A percentile compares a stretch with the other conserved stretches of the same genome.
These are phyloP conservation scores for Furcifer pardalis DNA, from an alignment of 2,797 vertebrate species.

Conservation along the genomic window DNA sequence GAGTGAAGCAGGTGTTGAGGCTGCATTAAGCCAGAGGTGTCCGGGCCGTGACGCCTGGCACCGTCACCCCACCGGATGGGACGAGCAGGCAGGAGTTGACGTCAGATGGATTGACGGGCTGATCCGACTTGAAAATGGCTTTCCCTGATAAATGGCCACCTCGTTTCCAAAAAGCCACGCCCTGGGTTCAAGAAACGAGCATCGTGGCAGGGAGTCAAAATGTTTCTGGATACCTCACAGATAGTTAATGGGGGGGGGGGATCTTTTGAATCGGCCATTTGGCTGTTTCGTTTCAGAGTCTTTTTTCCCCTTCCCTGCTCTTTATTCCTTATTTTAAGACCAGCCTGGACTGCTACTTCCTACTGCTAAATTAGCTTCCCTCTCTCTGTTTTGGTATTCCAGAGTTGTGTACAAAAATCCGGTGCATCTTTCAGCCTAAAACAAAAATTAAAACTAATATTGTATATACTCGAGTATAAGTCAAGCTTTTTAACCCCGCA, in stretches of 20 bases:
- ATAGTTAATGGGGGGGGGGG: not conserved
- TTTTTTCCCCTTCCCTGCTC: not conserved
- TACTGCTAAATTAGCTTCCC: too few species aligned
- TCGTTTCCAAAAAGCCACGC: conserved; percentile 59
- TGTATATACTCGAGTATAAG: too few species aligned
- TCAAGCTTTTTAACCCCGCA: too few species aligned
- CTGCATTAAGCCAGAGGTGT: conserved; percentile 66
- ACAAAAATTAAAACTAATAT: too few species aligned
- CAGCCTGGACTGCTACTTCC: too few species aligned
- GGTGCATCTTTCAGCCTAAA: too few species aligned
- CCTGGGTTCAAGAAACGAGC: conserved; percentile 25
- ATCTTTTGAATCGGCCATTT: too few species aligned
- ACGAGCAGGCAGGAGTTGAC: conserved; percentile 59
- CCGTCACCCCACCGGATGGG: conserved; percentile 1
- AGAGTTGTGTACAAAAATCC: too few species aligned
- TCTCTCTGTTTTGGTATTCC: too few species aligned
- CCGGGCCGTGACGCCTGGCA: conserved; percentile 64
- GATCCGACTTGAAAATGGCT: conserved; percentile 45
- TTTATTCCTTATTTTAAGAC: not conserved
- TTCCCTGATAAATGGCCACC: conserved; percentile 61
- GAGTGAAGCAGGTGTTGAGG: conserved; percentile 68
- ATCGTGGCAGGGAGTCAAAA: fast-evolving
- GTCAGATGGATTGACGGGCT: conserved; percentile 66
- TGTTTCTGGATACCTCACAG: too few species aligned
- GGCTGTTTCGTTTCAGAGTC: too few species aligned